A percentile compares a stretch with the other conserved stretches of the same genome.
These are phyloP conservation scores for Anticlea derivata DNA, from an alignment of 2,888 invertebrate genomes.

Conservation along the genomic window DNA sequence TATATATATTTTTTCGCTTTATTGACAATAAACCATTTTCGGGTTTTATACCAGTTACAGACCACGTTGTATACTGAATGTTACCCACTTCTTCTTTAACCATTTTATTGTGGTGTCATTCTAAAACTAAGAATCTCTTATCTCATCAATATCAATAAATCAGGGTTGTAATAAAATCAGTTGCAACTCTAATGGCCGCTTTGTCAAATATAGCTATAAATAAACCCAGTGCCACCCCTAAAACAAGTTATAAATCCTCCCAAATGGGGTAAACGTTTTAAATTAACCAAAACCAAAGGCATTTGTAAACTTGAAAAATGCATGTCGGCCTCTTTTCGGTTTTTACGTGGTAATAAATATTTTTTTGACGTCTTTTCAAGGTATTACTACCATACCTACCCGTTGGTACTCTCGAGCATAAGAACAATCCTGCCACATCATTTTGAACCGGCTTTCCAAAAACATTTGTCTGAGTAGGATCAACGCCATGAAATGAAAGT, in stretches of 20 bases:
- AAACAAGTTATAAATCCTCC: conserved; percentile 60
- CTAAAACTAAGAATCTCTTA: conserved; percentile 22
- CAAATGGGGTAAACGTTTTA: conserved; percentile 44
- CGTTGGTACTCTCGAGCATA: too few species aligned
- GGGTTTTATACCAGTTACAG: too few species aligned
- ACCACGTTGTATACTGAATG: too few species aligned
- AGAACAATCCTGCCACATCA: too few species aligned
- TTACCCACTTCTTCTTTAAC: background rate
- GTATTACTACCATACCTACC: too few species aligned
- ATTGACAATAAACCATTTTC: too few species aligned
- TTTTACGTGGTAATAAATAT: conserved; percentile 11
- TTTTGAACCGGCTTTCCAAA: too few species aligned
- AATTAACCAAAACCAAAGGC: conserved; percentile 36
- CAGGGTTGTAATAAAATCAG: conserved; percentile 50
- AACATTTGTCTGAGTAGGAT: too few species aligned
- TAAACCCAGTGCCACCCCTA: conserved; percentile 56
- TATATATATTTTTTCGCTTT: too few species aligned
- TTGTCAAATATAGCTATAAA: conserved; percentile 75
- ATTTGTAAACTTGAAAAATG: conserved; percentile 31
- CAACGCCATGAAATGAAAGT: too few species aligned
- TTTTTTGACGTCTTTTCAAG: background rate
- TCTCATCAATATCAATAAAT: conserved; percentile 43
- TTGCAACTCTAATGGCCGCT: conserved; percentile 60
- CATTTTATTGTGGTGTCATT: background rate
- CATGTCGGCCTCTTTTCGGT: conserved; percentile 22